These are phyloP conservation scores for Alethe castanea DNA, from an alignment of 2,113 vertebrate genomes.

Conservation along the genomic window DNA sequence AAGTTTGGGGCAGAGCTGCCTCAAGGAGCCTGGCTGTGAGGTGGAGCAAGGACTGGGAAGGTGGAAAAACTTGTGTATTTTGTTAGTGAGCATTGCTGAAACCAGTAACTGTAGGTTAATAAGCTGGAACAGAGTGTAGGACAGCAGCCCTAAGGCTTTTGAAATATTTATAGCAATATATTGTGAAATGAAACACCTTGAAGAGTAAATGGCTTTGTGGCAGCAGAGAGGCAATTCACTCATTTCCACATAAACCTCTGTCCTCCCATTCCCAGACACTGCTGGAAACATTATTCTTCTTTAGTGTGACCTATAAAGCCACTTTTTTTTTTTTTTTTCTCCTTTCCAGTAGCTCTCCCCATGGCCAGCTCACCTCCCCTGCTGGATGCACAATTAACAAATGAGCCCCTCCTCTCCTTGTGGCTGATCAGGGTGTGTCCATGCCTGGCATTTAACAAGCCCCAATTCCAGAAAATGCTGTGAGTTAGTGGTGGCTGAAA, in stretches of 20 bases:
- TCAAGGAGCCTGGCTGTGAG: not conserved
- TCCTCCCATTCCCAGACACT: not conserved
- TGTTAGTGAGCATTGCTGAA: not conserved
- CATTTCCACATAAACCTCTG: not conserved
- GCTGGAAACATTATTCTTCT: not conserved
- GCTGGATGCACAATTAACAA: not conserved
- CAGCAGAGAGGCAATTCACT: not conserved
- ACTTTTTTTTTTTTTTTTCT: not conserved
- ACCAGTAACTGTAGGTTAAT: not conserved
- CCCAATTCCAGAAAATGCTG: not conserved
- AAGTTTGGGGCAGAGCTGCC: not conserved
- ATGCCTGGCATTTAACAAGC: not conserved
- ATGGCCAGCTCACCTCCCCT: not conserved
- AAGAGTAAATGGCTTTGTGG: not conserved
- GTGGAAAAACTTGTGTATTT: not conserved
- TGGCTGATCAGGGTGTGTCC: rapidly evolving
- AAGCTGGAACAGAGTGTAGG: not conserved
- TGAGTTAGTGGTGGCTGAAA: not conserved
- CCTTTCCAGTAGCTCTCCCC: not conserved
- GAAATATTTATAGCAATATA: not conserved
- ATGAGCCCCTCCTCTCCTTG: not conserved
- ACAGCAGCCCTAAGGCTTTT: not conserved
- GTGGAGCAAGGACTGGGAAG: not conserved
- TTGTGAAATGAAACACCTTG: not conserved
- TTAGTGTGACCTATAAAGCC: not conserved